Base-by-base conservation (phyloP, 30 jellyfish, hydroid and myxozoan genomes). In the Calvadosia cruxmelitensis region DNA sequence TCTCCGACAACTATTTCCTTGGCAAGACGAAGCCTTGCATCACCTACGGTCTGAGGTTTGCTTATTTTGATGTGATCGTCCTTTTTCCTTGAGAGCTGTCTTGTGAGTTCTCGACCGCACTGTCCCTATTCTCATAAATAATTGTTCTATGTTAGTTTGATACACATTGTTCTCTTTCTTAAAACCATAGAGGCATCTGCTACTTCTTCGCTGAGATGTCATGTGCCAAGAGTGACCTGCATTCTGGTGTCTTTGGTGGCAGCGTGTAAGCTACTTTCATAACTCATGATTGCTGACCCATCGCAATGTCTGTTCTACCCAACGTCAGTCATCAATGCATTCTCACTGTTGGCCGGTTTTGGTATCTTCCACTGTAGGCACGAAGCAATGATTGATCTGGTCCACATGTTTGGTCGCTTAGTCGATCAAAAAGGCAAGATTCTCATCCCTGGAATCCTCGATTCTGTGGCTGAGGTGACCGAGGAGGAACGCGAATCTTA, bases 181-280 rank as follows among this genome's bases (percentile, higher is more conserved):
- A 16, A 35, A 64, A 0, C 49, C 52, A 1, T 73, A 90, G 98
- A 48, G 98, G 98, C 1, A 64, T 90, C 57, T 64, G 80, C 29
- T 83, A 82, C 42, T 90, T 76, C 69, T 78, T 66, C 70, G 86
- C 78, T 28, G 95, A 90, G 66, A 72, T 90, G 28, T 35, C 78
- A 27, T 83, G 98, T 42, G 86, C 95, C 36, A 70, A 83, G 62
- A 80, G 57, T 62, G 98, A 90, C 71, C 79, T 90, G 10, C 98
- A 90, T 51, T 81, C 95, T 1, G 98, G 98, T 29, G 86, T 90
- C 29, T 90, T 82, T 62, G 98, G 98, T 50, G 98, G 98, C 66
- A 76, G 81, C 28, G 98, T 90, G 98, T 90, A 80, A 75, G 93
- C 80, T n/a, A n/a, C n/a, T n/a, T n/a, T n/a, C n/a, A n/a, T n/a